Percentiles rank a stretch among this genome's conserved stretches.
Evolutionary conservation across 2,888 invertebrate species (phyloP).

Genomic region (Lepidocyrtinus sp.): DNA sequence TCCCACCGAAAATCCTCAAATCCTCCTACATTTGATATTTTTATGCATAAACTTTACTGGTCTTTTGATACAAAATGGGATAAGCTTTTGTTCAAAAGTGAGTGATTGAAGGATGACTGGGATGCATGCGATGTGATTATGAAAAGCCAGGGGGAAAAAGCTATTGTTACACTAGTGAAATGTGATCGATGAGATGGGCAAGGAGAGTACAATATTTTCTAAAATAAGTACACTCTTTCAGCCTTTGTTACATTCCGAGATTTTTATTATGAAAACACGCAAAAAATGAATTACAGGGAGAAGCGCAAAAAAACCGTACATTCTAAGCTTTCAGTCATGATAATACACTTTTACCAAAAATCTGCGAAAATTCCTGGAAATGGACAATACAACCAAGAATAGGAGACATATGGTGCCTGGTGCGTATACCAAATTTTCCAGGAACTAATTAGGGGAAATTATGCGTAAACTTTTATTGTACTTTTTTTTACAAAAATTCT

Average conservation of each 20-base stretch:
- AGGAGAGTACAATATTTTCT: neutral
- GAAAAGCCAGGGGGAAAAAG: neutral
- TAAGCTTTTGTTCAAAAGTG: neutral
- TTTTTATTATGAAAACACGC: neutral
- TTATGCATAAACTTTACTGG: neutral
- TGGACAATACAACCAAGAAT: neutral
- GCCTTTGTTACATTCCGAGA: neutral
- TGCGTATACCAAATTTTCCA: too few relatives aligned
- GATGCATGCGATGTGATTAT: neutral
- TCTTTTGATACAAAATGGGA: neutral
- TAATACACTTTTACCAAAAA: neutral
- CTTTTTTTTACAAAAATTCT: neutral
- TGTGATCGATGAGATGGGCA: neutral
- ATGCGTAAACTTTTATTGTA: neutral
- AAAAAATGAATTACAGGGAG: neutral
- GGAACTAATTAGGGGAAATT: neutral
- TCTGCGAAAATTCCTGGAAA: neutral
- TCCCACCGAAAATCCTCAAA: neutral
- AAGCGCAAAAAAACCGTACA: neutral
- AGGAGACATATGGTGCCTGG: neutral
- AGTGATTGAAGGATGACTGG: neutral
- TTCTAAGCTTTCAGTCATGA: neutral
- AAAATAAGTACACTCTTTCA: neutral
- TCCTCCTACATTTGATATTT: neutral
- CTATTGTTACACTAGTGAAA: neutral